A percentile compares a stretch with the other conserved stretches of the same genome.
phyloP scores from a whole-genome alignment of 1,140 invertebrate species.

The Lepidurus packardi region DNA sequence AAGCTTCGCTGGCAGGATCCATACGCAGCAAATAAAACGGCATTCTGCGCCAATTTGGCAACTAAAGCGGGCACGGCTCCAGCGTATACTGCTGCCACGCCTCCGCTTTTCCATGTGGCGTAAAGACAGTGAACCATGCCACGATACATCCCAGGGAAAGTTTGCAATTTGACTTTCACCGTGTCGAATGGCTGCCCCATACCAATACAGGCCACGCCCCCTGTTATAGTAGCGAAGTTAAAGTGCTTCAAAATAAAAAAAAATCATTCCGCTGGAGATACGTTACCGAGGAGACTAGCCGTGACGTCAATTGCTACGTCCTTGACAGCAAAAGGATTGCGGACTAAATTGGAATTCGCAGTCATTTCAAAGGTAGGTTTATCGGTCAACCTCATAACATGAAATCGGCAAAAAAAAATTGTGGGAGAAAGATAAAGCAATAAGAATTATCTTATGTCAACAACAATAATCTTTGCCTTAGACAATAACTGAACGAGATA shows the following conservation, averaged over 20 bases:
- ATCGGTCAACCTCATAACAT: not conserved
- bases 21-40: constrained; percentile 32
- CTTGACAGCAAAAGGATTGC: constrained; percentile 27
- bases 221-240: not conserved
- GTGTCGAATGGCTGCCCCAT: constrained; percentile 33
- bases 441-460: too few relatives aligned
- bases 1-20: constrained; percentile 29
- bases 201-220: constrained; percentile 26
- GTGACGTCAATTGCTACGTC: constrained; percentile 31
- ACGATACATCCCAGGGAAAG: constrained; percentile 30
- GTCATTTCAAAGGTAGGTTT: not conserved
- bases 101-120: constrained; percentile 23
- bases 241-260: not conserved
- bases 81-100: constrained; percentile 28
- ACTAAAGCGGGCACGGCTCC: constrained; percentile 31
- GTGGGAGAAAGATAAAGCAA: too few relatives aligned
- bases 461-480: too few relatives aligned
- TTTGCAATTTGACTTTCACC: constrained; percentile 32
- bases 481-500: too few relatives aligned
- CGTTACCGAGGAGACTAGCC: constrained; percentile 29
- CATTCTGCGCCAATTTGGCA: constrained; percentile 32
- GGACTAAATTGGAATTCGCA: not conserved
- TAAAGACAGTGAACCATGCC: constrained; percentile 29
- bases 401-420: not conserved
- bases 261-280: not conserved